These are phyloP conservation scores for Schizopygopsis pylzovi DNA, from an alignment of 2,797 vertebrate genomes.

Conservation along the genomic window DNA sequence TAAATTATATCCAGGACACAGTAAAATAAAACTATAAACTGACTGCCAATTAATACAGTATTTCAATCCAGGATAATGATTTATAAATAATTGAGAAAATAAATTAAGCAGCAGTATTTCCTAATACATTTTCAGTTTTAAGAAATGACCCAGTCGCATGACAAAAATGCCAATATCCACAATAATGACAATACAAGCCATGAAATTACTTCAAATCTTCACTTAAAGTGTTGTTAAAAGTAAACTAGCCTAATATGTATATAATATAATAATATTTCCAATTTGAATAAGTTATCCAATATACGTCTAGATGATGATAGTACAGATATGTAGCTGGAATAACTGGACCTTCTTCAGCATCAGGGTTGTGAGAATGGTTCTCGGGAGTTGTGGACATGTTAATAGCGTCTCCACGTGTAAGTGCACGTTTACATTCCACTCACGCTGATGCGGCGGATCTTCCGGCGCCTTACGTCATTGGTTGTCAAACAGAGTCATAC, in stretches of 20 bases:
- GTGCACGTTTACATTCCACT: conserved; percentile 11
- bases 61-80: background rate
- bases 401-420: background rate
- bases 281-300: too few relatives aligned
- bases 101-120: too few relatives aligned
- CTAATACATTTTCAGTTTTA: background rate
- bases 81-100: too few relatives aligned
- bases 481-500: conserved; percentile 3
- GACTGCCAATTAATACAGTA: background rate
- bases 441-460: background rate
- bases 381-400: background rate
- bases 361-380: background rate
- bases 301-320: background rate
- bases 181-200: too few relatives aligned
- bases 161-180: background rate
- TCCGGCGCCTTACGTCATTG: conserved; percentile 9
- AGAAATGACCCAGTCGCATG: background rate
- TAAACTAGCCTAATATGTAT: background rate
- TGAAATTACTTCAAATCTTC: background rate
- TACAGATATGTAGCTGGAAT: background rate
- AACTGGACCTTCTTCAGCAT: background rate
- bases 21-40: background rate
- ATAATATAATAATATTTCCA: background rate
- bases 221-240: background rate
- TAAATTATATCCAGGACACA: background rate